These are phyloP conservation scores for Kryptolebias ocellatus DNA, from an alignment of 2,797 vertebrate species.

Conservation along the genomic window DNA sequence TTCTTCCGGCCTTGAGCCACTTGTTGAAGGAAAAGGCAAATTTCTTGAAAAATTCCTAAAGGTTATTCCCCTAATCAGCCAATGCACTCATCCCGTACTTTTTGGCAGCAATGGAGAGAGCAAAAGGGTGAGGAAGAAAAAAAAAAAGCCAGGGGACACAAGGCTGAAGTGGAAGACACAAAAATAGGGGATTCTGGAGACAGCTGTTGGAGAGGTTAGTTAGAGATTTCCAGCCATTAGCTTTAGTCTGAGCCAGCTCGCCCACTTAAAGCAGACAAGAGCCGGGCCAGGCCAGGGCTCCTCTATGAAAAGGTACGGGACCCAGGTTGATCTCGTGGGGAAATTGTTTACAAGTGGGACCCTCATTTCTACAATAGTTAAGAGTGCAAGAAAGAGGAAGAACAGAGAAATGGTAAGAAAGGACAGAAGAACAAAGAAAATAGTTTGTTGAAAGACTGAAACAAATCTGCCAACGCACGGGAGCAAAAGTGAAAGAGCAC, in stretches of 20 bases:
- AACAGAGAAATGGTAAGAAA: conserved; percentile 61
- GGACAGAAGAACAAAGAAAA: conserved; percentile 61
- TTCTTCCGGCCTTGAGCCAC: conserved; percentile 83
- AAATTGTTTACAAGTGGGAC: conserved; percentile 85
- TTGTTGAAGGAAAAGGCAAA: conserved; percentile 82
- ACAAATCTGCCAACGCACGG: conserved; percentile 71
- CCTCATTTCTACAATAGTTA: conserved; percentile 79
- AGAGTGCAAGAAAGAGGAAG: conserved; percentile 59
- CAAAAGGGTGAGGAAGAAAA: conserved; percentile 61
- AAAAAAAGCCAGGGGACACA: conserved; percentile 48
- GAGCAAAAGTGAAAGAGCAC: conserved; percentile 67
- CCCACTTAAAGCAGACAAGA: conserved; percentile 83
- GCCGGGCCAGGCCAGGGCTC: conserved; percentile 67
- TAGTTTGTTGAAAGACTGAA: conserved; percentile 71
- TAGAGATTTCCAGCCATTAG: conserved; percentile 87
- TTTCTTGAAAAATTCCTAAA: conserved; percentile 78
- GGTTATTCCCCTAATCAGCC: conserved; percentile 74
- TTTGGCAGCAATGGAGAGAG: conserved; percentile 59
- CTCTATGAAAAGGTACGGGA: conserved; percentile 79
- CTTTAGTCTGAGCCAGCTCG: conserved; percentile 79
- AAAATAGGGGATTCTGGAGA: conserved; percentile 74
- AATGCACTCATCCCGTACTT: conserved; percentile 65
- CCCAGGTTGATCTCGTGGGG: conserved; percentile 81
- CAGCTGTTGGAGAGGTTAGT: conserved; percentile 86
- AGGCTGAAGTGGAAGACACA: conserved; percentile 67